Percentiles rank a stretch among this genome's conserved stretches.
These are phyloP conservation scores for Lerema accius DNA, from an alignment of 1,140 invertebrate species.

Conservation along the genomic window DNA sequence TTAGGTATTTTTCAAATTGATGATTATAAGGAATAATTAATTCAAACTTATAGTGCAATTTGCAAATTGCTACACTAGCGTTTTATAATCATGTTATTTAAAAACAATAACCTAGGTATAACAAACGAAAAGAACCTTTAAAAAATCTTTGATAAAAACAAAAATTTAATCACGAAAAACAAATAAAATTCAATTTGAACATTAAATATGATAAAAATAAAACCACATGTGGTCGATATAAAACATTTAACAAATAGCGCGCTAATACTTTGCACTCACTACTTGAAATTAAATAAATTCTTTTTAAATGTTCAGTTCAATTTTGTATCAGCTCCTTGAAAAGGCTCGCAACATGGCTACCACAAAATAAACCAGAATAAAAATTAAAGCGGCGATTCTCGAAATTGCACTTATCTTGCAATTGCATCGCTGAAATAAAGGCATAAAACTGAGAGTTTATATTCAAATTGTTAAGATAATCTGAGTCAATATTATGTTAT, in stretches of 20 bases:
- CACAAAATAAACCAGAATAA: slow-evolving; percentile 44
- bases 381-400: slow-evolving; percentile 45
- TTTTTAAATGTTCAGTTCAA: slow-evolving; percentile 43
- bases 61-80: too few relatives aligned
- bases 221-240: slow-evolving; percentile 41
- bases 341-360: slow-evolving; percentile 47
- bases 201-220: neutral
- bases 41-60: too few relatives aligned
- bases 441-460: slow-evolving; percentile 44
- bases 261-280: slow-evolving; percentile 8
- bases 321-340: slow-evolving; percentile 51
- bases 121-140: too few relatives aligned
- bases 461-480: slow-evolving; percentile 35
- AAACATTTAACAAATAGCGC: slow-evolving; percentile 35
- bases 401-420: slow-evolving; percentile 52
- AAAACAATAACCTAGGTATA: too few relatives aligned
- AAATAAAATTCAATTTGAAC: neutral
- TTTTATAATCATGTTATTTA: too few relatives aligned
- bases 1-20: too few relatives aligned
- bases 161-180: neutral
- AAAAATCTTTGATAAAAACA: too few relatives aligned
- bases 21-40: too few relatives aligned
- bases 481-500: slow-evolving; percentile 31
- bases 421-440: slow-evolving; percentile 45
- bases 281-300: slow-evolving; percentile 10